These are phyloP conservation scores for Thaleichthys pacificus DNA, from an alignment of 2,797 vertebrate genomes.

Conservation along the genomic window DNA sequence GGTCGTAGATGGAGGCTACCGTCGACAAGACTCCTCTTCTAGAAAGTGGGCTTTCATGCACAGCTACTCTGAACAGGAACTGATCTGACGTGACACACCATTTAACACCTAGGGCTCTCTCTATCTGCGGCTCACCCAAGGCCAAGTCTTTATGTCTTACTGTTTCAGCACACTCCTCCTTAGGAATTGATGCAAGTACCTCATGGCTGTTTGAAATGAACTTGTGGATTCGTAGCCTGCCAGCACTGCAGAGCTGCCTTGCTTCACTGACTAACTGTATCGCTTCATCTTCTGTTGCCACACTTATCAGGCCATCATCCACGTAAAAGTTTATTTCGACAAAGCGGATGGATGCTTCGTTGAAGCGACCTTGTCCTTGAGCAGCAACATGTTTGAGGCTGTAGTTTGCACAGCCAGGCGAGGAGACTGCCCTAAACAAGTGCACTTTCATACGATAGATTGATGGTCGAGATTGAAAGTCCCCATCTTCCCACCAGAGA, in stretches of 20 bases:
- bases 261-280: slow-evolving; percentile 6
- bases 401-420: slow-evolving; percentile 19
- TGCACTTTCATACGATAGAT: slow-evolving; percentile 18
- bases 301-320: slow-evolving; percentile 19
- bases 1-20: no score
- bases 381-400: slow-evolving; percentile 17
- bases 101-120: background rate
- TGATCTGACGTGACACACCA: background rate
- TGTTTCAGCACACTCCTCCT: background rate
- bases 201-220: background rate
- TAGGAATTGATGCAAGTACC: background rate
- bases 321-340: slow-evolving; percentile 14
- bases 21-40: no score
- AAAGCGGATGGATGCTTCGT: slow-evolving; percentile 6
- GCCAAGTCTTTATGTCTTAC: background rate
- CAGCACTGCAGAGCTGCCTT: background rate
- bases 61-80: no score
- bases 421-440: slow-evolving; percentile 20
- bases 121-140: background rate
- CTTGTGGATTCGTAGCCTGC: background rate
- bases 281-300: background rate
- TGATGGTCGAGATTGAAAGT: background rate
- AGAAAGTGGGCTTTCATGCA: no score
- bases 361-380: slow-evolving; percentile 8
- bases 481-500: slow-evolving; percentile 11